Evolutionary conservation across 1,140 invertebrate species (phyloP).

Genomic region (Anadara kagoshimensis): DNA sequence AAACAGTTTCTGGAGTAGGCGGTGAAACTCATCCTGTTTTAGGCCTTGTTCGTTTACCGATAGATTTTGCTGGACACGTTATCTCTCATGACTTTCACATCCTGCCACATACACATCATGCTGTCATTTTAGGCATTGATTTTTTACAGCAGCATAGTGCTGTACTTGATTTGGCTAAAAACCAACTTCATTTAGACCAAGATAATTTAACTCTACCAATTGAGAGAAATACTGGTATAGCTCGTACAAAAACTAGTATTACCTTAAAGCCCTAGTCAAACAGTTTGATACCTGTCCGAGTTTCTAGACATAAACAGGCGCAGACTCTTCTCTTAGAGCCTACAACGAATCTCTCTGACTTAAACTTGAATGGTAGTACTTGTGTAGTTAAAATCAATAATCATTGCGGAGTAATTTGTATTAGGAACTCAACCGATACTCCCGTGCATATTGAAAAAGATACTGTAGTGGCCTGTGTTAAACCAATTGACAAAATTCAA

Average conservation of each 20-base stretch:
- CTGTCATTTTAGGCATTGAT: slow-evolving; percentile 3
- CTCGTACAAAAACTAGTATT: not conserved
- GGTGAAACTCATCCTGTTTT: not conserved
- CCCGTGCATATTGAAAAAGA: not conserved
- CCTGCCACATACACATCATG: slow-evolving; percentile 6
- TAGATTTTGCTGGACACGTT: not conserved
- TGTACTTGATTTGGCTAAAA: slow-evolving; percentile 2
- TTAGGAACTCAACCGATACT: not conserved
- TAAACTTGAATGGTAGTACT: slow-evolving; percentile 3
- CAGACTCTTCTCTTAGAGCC: slow-evolving; percentile 18
- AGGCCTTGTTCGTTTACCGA: slow-evolving; percentile 5
- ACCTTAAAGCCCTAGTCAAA: not conserved
- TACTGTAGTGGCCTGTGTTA: not conserved
- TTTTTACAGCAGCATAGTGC: slow-evolving; percentile 7
- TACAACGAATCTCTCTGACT: not conserved
- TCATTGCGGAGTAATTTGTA: not conserved
- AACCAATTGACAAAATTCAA: not conserved
- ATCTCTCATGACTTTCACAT: slow-evolving; percentile 17
- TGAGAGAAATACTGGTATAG: slow-evolving; percentile 18
- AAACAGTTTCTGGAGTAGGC: slow-evolving; percentile 1
- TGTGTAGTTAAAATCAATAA: not conserved
- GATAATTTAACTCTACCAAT: not conserved
- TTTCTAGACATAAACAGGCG: slow-evolving; percentile 16
- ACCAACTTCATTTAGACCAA: not conserved
- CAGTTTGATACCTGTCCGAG: slow-evolving; percentile 1